Conservation (phyloP, 2,113 vertebrate genomes). For the Petaurus breviceps region DNA sequence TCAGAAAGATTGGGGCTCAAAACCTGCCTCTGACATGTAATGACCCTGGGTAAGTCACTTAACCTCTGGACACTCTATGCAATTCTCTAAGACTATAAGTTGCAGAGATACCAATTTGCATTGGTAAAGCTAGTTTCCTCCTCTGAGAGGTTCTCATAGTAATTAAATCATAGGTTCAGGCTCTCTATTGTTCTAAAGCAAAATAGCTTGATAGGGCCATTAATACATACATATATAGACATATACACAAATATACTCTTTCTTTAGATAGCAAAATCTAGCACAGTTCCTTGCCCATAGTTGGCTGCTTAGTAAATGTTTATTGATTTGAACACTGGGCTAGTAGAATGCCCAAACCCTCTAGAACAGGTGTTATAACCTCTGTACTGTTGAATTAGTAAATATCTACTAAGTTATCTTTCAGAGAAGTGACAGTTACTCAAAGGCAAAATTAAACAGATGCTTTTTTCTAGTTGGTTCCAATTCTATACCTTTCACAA, state of each 20-base stretch:
- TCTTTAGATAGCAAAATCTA: neutral
- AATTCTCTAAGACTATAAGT: neutral
- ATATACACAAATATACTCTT: neutral
- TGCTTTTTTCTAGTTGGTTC: rapidly evolving
- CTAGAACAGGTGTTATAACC: neutral
- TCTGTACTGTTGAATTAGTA: neutral
- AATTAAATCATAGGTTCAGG: neutral
- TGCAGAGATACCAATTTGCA: neutral
- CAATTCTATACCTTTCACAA: conserved; percentile 86
- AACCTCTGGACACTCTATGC: neutral
- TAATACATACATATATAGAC: too few relatives aligned
- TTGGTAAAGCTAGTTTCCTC: neutral
- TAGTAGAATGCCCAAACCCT: neutral
- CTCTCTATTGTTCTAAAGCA: neutral
- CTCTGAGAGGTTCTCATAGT: neutral
- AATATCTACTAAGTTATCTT: neutral
- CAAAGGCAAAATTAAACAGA: neutral
- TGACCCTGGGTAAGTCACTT: neutral
- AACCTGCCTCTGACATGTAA: neutral
- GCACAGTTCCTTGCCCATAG: neutral
- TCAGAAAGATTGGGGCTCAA: neutral
- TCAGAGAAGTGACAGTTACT: neutral
- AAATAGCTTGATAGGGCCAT: neutral
- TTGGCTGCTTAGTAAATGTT: neutral
- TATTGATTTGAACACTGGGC: neutral